phyloP scores from a whole-genome alignment of 2,888 invertebrate genomes.

The Melieria crassipennis region DNA sequence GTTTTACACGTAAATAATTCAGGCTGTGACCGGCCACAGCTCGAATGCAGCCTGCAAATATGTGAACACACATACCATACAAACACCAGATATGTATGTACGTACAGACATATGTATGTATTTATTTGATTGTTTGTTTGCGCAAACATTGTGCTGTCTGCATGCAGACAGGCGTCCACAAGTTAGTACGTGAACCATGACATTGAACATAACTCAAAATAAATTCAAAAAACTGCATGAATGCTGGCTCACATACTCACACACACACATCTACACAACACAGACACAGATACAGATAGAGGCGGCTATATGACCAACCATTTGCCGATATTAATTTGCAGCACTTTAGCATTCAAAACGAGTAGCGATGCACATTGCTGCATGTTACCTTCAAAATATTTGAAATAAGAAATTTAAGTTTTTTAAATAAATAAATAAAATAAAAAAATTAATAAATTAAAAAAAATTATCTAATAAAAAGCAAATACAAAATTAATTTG shows the following conservation, averaged over 20 bases:
- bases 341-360: background rate
- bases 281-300: background rate
- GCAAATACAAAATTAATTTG: too few relatives aligned
- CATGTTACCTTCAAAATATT: too few relatives aligned
- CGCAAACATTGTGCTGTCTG: slow-evolving; percentile 9
- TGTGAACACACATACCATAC: background rate
- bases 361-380: too few relatives aligned
- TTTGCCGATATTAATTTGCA: background rate
- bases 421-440: too few relatives aligned
- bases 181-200: slow-evolving; percentile 42
- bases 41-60: slow-evolving; percentile 1
- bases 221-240: slow-evolving; percentile 15
- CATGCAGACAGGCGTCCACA: slow-evolving; percentile 21
- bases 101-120: background rate
- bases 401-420: too few relatives aligned
- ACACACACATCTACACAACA: too few relatives aligned
- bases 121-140: slow-evolving; percentile 13
- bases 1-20: slow-evolving; percentile 39
- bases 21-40: slow-evolving; percentile 33
- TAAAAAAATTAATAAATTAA: too few relatives aligned
- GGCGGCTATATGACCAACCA: background rate
- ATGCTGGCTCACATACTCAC: too few relatives aligned
- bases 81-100: slow-evolving; percentile 1
- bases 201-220: slow-evolving; percentile 43
- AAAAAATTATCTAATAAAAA: too few relatives aligned